Evolutionary conservation across 2,113 vertebrate species (phyloP).

Genomic region (Jaculus jaculus): DNA sequence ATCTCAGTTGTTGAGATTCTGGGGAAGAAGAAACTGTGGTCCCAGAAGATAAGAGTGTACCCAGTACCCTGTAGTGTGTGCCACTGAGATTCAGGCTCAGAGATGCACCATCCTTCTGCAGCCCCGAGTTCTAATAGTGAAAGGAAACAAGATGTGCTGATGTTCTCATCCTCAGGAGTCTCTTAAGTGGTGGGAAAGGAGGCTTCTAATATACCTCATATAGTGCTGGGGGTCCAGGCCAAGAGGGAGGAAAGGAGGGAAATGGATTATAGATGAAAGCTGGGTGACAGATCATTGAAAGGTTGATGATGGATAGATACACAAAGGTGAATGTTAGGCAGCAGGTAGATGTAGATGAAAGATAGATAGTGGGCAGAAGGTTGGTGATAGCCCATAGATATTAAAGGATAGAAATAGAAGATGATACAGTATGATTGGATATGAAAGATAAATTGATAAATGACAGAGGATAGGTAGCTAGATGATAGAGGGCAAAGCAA

Average conservation of each 20-base stretch:
- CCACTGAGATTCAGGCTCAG: background rate
- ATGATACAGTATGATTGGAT: too few relatives aligned
- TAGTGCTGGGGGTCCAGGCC: too few relatives aligned
- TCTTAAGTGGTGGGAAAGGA: background rate
- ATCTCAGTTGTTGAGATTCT: background rate
- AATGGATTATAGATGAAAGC: background rate
- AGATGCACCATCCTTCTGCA: background rate
- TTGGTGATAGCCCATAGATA: too few relatives aligned
- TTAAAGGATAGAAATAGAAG: too few relatives aligned
- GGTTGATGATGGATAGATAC: too few relatives aligned
- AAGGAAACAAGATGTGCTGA: background rate
- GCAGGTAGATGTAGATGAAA: too few relatives aligned
- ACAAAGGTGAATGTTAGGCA: too few relatives aligned
- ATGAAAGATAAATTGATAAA: background rate
- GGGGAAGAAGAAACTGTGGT: background rate
- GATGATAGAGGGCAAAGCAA: too few relatives aligned
- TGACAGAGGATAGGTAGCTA: background rate
- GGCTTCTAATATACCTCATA: background rate
- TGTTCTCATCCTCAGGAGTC: background rate
- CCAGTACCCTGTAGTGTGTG: rapidly evolving
- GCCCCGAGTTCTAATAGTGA: too few relatives aligned
- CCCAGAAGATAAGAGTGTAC: background rate
- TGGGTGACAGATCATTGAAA: too few relatives aligned
- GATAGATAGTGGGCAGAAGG: too few relatives aligned
- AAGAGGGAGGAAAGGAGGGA: background rate